Percentiles rank a stretch among this genome's conserved stretches.
phyloP scores from a whole-genome alignment of 2,888 invertebrate species.

The Stegana nigrithorax region DNA sequence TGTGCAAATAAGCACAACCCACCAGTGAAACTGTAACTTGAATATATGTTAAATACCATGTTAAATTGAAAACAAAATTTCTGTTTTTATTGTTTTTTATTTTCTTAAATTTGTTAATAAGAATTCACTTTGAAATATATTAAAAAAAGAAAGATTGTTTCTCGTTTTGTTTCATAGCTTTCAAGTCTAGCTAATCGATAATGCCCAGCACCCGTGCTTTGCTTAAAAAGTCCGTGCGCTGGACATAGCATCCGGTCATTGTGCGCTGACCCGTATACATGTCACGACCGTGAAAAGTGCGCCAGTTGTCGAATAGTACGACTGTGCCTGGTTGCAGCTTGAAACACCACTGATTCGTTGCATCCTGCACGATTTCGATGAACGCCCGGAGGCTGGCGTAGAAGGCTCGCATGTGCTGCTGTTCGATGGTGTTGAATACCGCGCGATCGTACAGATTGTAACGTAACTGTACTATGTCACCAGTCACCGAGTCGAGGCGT shows the following conservation, averaged over 20 bases:
- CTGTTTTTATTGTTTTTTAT: no score
- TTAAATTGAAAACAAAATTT: no score
- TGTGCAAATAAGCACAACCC: no score
- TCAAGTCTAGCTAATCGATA: no score
- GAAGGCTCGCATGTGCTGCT: constrained; percentile 71
- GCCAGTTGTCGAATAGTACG: constrained; percentile 82
- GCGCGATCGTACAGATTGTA: constrained; percentile 83
- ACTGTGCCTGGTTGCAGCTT: constrained; percentile 78
- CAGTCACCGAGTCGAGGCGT: constrained; percentile 70
- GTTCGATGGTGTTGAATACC: constrained; percentile 71
- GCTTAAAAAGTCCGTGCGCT: constrained; percentile 77
- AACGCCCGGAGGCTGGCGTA: constrained; percentile 74
- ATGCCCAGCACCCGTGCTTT: constrained; percentile 71
- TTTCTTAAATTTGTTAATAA: no score
- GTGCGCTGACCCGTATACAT: constrained; percentile 76
- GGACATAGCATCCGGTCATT: constrained; percentile 79
- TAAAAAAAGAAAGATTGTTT: no score
- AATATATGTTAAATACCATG: no score
- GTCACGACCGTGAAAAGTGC: constrained; percentile 80
- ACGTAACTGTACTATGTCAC: constrained; percentile 74
- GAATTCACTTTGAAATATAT: no score
- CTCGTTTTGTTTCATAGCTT: no score
- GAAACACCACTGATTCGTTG: constrained; percentile 72
- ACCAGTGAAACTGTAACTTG: no score
- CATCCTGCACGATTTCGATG: constrained; percentile 70